Conservation (phyloP, 1,140 invertebrate genomes). For the Antheraea pernyi region DNA sequence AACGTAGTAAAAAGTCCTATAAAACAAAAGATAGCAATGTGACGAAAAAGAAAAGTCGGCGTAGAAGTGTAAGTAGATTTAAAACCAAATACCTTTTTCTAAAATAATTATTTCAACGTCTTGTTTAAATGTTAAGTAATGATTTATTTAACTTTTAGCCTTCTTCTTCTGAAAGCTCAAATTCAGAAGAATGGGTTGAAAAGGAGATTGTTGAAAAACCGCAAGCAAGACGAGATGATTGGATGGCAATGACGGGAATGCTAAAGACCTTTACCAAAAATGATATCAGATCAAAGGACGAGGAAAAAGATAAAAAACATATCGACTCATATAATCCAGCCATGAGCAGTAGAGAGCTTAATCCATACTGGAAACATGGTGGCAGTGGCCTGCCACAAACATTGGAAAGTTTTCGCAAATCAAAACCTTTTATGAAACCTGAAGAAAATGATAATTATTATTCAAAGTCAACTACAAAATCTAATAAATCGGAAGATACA, state of each 20-base stretch:
- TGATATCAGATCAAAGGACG: constrained; percentile 69
- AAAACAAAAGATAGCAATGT: constrained; percentile 24
- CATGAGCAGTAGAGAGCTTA: constrained; percentile 88
- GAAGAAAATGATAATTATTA: constrained; percentile 53
- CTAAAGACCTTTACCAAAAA: constrained; percentile 75
- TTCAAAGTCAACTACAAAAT: constrained; percentile 30
- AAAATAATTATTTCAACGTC: no score
- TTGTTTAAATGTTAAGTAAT: neutral
- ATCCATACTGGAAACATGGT: constrained; percentile 95
- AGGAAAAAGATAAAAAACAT: constrained; percentile 76
- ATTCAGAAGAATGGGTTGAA: constrained; percentile 80
- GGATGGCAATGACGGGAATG: constrained; percentile 79
- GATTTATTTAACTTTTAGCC: constrained; percentile 34
- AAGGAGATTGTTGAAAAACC: constrained; percentile 44
- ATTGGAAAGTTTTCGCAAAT: constrained; percentile 42
- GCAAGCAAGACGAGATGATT: constrained; percentile 70
- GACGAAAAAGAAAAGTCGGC: constrained; percentile 31
- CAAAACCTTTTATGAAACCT: constrained; percentile 71
- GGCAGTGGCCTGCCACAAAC: constrained; percentile 87
- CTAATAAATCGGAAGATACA: constrained; percentile 14
- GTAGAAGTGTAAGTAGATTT: constrained; percentile 35
- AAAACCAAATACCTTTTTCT: neutral
- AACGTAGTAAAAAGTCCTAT: constrained; percentile 35
- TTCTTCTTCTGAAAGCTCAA: constrained; percentile 47
- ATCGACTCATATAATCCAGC: constrained; percentile 85